A percentile compares a stretch with the other conserved stretches of the same genome.
phyloP scores from a whole-genome alignment of 2,888 invertebrate genomes.

The Euplexia lucipara region DNA sequence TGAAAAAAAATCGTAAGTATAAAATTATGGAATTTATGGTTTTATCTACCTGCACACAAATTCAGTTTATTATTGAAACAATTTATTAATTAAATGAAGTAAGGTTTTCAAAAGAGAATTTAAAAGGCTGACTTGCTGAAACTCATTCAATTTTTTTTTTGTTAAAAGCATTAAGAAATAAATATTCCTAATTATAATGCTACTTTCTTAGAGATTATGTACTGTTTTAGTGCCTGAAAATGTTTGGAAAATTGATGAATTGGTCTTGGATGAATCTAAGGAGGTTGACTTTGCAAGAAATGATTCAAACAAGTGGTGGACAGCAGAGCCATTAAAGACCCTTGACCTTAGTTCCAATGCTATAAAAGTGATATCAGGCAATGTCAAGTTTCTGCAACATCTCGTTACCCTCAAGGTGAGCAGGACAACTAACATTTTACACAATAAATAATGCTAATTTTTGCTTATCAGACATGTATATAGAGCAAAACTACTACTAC shows the following conservation, averaged over 20 bases:
- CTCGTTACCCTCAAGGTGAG: constrained; percentile 93
- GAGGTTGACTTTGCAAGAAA: constrained; percentile 91
- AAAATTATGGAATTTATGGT: not conserved
- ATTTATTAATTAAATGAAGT: too few relatives aligned
- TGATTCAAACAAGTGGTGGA: constrained; percentile 95
- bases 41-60: not conserved
- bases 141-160: too few relatives aligned
- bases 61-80: not conserved
- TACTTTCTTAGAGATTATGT: not conserved
- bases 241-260: constrained; percentile 94
- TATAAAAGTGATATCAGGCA: constrained; percentile 92
- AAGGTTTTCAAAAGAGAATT: too few relatives aligned
- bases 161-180: not conserved
- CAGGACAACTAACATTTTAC: constrained; percentile 32
- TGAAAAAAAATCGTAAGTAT: not conserved
- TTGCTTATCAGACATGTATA: constrained; percentile 13
- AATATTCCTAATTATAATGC: not conserved
- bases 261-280: constrained; percentile 91
- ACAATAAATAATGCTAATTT: constrained; percentile 11
- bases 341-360: constrained; percentile 95
- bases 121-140: too few relatives aligned
- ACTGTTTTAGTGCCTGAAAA: constrained; percentile 92
- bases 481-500: constrained; percentile 8
- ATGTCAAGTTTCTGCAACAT: constrained; percentile 92
- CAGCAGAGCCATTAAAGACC: constrained; percentile 94